Percentiles rank a stretch among this genome's conserved stretches.
Evolutionary conservation across 2,888 invertebrate genomes (phyloP).

Genomic region (Cyclophora albipunctata): DNA sequence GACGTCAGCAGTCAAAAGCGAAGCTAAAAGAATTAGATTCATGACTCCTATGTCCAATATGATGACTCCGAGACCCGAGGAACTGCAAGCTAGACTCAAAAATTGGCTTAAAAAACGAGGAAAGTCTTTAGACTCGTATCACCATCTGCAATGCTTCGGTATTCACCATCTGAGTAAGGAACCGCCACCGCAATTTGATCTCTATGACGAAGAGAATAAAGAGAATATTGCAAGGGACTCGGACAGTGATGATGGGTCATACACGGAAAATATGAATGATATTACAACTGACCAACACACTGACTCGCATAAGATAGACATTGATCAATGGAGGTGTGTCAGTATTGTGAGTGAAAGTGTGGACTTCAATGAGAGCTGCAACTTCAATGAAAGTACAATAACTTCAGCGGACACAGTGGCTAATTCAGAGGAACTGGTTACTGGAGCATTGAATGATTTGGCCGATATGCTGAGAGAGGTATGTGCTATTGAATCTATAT

Average conservation of each 20-base stretch:
- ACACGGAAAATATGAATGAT: conserved; percentile 45
- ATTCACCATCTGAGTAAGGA: conserved; percentile 36
- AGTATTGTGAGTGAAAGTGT: conserved; percentile 44
- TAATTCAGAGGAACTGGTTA: conserved; percentile 45
- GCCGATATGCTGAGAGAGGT: conserved; percentile 70
- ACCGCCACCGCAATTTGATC: conserved; percentile 17
- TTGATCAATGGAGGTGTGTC: conserved; percentile 46
- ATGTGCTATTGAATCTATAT: conserved; percentile 12
- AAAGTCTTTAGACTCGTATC: conserved; percentile 61
- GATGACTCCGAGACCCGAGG: conserved; percentile 55
- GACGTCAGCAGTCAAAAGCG: conserved; percentile 56
- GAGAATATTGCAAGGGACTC: conserved; percentile 64
- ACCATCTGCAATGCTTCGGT: conserved; percentile 74
- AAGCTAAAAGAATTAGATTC: conserved; percentile 58
- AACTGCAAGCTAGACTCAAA: conserved; percentile 55
- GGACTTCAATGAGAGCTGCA: conserved; percentile 41
- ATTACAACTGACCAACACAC: conserved; percentile 20
- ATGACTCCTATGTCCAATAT: conserved; percentile 44
- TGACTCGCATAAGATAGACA: conserved; percentile 16
- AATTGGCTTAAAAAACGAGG: conserved; percentile 71
- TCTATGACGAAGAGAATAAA: conserved; percentile 64
- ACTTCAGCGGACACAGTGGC: conserved; percentile 32
- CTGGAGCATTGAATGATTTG: conserved; percentile 69
- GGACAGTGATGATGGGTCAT: conserved; percentile 59
- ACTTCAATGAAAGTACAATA: conserved; percentile 27